Evolutionary conservation across 2,888 invertebrate genomes (phyloP).

Genomic region (Watsonalla binaria): DNA sequence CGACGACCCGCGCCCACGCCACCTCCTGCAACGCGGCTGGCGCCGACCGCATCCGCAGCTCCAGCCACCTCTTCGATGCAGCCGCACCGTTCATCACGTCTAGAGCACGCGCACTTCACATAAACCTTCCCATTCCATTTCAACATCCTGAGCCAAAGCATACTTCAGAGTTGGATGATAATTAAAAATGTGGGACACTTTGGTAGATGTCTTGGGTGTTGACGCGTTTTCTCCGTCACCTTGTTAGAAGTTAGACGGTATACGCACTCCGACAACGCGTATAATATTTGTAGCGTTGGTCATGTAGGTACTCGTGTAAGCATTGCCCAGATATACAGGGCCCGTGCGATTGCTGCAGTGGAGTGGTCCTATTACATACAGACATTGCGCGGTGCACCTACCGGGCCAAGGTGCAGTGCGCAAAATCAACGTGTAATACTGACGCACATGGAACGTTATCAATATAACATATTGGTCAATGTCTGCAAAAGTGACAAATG

Average conservation of each 20-base stretch:
- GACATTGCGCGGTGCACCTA: constrained; percentile 32
- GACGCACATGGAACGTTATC: constrained; percentile 43
- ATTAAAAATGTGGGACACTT: background rate
- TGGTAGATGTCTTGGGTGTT: constrained; percentile 5
- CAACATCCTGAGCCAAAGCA: background rate
- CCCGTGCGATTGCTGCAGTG: constrained; percentile 46
- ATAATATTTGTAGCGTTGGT: constrained; percentile 20
- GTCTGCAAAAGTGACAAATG: constrained; percentile 22
- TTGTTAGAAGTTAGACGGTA: constrained; percentile 13
- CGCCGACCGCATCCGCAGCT: constrained; percentile 17
- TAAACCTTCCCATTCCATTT: background rate
- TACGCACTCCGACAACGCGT: constrained; percentile 16
- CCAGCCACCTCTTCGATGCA: background rate
- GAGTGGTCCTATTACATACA: constrained; percentile 44
- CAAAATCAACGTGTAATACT: constrained; percentile 47
- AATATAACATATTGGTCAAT: constrained; percentile 40
- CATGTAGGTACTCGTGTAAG: constrained; percentile 12
- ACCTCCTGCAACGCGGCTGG: constrained; percentile 61
- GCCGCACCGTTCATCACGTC: background rate
- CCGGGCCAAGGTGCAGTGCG: constrained; percentile 60
- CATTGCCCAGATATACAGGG: constrained; percentile 35
- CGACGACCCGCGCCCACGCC: constrained; percentile 71
- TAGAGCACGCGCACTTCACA: constrained; percentile 8
- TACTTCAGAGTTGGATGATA: constrained; percentile 2
- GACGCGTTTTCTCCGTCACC: constrained; percentile 20